phyloP scores from a whole-genome alignment of 2,113 vertebrate species.

The Pelecanus crispus region DNA sequence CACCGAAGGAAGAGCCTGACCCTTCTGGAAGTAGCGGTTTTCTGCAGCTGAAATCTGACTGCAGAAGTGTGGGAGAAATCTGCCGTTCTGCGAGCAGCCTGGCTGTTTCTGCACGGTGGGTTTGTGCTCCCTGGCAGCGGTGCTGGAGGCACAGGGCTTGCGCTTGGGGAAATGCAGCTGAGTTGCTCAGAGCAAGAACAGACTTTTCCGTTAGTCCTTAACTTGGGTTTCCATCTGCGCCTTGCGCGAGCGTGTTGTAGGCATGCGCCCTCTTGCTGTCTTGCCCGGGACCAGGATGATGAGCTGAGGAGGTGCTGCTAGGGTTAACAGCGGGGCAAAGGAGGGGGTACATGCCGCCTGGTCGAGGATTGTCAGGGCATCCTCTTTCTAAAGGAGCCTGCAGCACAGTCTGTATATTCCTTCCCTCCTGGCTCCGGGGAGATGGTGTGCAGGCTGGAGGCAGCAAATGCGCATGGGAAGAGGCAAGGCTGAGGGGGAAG shows the following conservation, averaged over 20 bases:
- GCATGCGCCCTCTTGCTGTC: not conserved
- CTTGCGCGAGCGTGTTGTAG: not conserved
- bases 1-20: not conserved
- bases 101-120: not conserved
- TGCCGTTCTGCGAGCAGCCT: not conserved
- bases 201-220: not conserved
- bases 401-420: not conserved
- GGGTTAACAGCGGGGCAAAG: not conserved
- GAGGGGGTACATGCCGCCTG: not conserved
- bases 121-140: not conserved
- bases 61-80: not conserved
- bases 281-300: not conserved
- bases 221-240: not conserved
- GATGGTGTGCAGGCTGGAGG: not conserved
- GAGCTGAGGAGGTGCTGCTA: not conserved
- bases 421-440: not conserved
- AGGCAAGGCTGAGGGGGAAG: slow-evolving; percentile 6
- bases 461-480: not conserved
- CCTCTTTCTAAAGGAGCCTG: not conserved
- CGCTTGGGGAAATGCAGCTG: not conserved
- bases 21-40: not conserved
- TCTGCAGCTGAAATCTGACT: not conserved
- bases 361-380: not conserved
- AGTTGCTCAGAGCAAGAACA: not conserved
- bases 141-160: not conserved